phyloP scores from a whole-genome alignment of 2,113 vertebrate species.

The Poeciliopsis retropinna region DNA sequence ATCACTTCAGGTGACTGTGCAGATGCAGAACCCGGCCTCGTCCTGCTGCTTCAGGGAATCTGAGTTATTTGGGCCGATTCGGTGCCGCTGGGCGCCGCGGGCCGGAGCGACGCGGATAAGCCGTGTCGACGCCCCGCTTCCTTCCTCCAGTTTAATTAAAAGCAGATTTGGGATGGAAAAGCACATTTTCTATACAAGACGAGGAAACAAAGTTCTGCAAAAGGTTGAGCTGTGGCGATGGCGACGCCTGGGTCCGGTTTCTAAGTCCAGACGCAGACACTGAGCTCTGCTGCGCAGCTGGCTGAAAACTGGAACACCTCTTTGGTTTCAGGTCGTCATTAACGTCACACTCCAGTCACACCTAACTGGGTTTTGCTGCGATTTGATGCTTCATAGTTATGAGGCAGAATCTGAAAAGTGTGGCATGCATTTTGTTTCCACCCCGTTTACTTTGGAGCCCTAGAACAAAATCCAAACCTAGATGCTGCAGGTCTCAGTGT shows the following conservation, averaged over 20 bases:
- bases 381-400: background rate
- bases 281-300: background rate
- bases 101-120: slow-evolving; percentile 67
- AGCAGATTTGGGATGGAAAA: slow-evolving; percentile 80
- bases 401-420: background rate
- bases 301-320: no score
- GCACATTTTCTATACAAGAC: slow-evolving; percentile 57
- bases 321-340: background rate
- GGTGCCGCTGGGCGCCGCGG: slow-evolving; percentile 45
- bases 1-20: slow-evolving; percentile 27
- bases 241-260: slow-evolving; percentile 17
- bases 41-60: slow-evolving; percentile 74
- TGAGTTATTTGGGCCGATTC: slow-evolving; percentile 69
- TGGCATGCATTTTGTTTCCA: background rate
- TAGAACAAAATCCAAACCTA: no score
- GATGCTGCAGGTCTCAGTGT: no score
- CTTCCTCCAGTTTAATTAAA: slow-evolving; percentile 75
- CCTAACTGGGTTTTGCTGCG: background rate
- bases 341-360: background rate
- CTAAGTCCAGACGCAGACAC: background rate
- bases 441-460: no score
- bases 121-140: slow-evolving; percentile 60
- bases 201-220: slow-evolving; percentile 30
- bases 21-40: background rate
- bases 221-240: slow-evolving; percentile 21